Base-by-base conservation (phyloP, 2,888 invertebrate genomes). In the Lycophotia porphyrea region DNA sequence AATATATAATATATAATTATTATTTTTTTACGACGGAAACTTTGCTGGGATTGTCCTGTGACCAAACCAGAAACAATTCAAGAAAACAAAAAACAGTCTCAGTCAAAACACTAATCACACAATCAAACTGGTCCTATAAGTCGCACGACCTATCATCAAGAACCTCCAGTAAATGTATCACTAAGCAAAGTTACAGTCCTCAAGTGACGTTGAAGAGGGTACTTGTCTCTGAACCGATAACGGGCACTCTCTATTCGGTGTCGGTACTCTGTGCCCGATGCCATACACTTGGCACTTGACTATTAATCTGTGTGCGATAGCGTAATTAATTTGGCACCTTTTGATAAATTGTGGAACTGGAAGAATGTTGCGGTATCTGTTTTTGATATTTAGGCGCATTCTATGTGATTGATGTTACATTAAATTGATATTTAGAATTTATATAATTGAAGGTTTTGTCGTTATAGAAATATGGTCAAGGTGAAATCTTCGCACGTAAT, bases 201-300 rank as follows among this genome's bases (percentile, higher is more conserved):
- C 74, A 71, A 81, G 74, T 84, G 88, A 84, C 84, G 78, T 87
- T 87, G 85, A 86, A 88, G 88, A 87, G 89, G 87, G 87, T 87
- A 86, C 90, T 92, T 87, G 83, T 78, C 64, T 86, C 65, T 74
- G 86, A 81, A 80, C 81, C 89, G 92, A 91, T 92, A 91, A 89
- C 90, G 86, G 87, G 75, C 89, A 87, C 90, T 90, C 85, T 74
- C 81, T 76, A 83, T 71, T 74, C 80, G 47, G 65, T 47, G 60
- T 73, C 80, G 52, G 34, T 85, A 79, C 78, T 86, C 81, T 84
- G 84, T 80, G 66, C 79, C 74, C 78, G 87, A 82, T 86, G 83
- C 78, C 78, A 74, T 75, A 82, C 73, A 80, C 86, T 80, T 82
- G 84, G 83, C 87, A 86, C 82, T 87, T 58, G 79, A 78, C 84